Evolutionary conservation across 2,888 invertebrate genomes (phyloP), one percentile per base, ranked within the genome.

Genomic region (Cerceris rybyensis): DNA sequence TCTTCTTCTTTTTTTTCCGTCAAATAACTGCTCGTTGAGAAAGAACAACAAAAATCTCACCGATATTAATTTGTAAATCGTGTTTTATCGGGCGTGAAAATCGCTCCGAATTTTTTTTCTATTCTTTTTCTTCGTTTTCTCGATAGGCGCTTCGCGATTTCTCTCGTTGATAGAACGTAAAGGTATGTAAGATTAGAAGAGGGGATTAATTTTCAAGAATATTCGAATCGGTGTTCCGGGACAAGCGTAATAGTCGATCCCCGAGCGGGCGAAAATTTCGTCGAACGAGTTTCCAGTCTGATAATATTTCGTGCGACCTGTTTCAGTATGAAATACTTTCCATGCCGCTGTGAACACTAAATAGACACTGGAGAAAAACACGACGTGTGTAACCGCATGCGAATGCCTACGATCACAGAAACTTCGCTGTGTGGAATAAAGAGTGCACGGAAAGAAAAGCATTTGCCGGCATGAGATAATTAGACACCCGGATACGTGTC

Each of bases 291-390:
- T 84, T 84, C 75, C 78, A 82, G 71, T 70, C 75, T 80, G 84
- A 81, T 79, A 78, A 79, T 84, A 75, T 80, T 84, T 80, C 81
- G 63, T 50, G 73, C 78, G 78, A 84, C 84, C 78, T 70, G 82
- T 84, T 84, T 80, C 68, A 77, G 77, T 49, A 73, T 75, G 80
- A 74, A 68, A 83, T 81, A 83, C 84, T 84, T 84, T 81, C 84
- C 84, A 80, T 80, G 79, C 81, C 64, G 79, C n/a, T 65, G 75
- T 81, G 80, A 80, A 65, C 75, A 76, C 83, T 81, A 79, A 79
- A 78, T 64, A 79, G 81, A 79, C 65, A 69, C 55, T 70, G 46
- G 78, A 58, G 81, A 73, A 78, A 84, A 84, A 70, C 54, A 61
- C 61, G 79, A 75, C 28, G 28, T 4, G 28, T 28, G 59, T 58